Evolutionary conservation across 1,140 invertebrate genomes (phyloP).

Genomic region (Listronotus bonariensis): DNA sequence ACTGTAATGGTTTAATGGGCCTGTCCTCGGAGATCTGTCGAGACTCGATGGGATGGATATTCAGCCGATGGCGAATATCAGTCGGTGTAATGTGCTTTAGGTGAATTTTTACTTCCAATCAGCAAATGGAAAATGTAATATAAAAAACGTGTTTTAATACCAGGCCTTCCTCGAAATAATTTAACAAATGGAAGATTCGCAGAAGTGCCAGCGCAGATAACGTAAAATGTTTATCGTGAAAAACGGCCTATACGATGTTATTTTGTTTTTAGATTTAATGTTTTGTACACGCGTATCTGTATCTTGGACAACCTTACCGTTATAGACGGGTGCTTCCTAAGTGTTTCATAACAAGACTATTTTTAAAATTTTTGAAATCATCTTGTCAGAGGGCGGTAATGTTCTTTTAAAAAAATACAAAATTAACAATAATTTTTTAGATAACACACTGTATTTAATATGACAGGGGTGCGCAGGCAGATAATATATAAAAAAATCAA

Average conservation of each 20-base stretch:
- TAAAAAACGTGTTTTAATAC: constrained; percentile 39
- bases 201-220: constrained; percentile 26
- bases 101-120: constrained; percentile 39
- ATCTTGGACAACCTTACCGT: no score
- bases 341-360: no score
- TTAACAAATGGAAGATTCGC: constrained; percentile 30
- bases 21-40: constrained; percentile 19
- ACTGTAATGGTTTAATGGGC: constrained; percentile 40
- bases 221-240: constrained; percentile 18
- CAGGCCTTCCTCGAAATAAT: constrained; percentile 30
- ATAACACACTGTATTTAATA: no score
- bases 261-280: no score
- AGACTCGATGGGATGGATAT: constrained; percentile 17
- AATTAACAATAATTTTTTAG: no score
- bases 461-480: no score
- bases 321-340: no score
- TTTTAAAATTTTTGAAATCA: no score
- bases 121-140: constrained; percentile 35
- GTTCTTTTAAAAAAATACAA: no score
- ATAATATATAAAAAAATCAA: no score
- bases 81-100: constrained; percentile 32
- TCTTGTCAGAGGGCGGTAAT: no score
- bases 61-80: constrained; percentile 33
- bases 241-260: neutral
- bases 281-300: no score